These are phyloP conservation scores for Stegana nigrithorax DNA, from an alignment of 2,888 invertebrate species.

Conservation along the genomic window DNA sequence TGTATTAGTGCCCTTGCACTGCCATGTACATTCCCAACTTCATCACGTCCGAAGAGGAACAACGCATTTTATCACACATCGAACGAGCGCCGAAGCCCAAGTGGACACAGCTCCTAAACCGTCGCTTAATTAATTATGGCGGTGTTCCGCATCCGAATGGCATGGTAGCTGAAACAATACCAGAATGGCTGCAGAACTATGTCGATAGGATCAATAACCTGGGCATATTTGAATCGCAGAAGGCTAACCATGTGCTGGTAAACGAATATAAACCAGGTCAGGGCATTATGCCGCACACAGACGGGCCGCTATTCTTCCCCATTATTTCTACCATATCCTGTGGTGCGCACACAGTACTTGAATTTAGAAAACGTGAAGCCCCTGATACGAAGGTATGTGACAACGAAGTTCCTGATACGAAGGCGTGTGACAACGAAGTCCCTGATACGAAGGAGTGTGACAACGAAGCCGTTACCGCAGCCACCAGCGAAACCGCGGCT, in stretches of 20 bases:
- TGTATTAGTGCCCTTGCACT: constrained; percentile 63
- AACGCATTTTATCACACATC: constrained; percentile 78
- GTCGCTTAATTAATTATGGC: constrained; percentile 98
- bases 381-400: neutral
- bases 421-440: neutral
- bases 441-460: neutral
- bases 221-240: constrained; percentile 74
- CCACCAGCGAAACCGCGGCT: too few relatives aligned
- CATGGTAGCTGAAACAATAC: constrained; percentile 91
- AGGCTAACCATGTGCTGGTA: constrained; percentile 92
- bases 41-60: constrained; percentile 80
- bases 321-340: constrained; percentile 92
- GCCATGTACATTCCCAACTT: constrained; percentile 86
- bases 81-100: constrained; percentile 89
- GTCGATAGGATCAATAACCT: constrained; percentile 78
- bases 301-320: constrained; percentile 94
- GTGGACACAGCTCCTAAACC: constrained; percentile 92
- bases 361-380: constrained; percentile 72
- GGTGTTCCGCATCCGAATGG: constrained; percentile 93
- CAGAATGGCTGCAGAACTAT: constrained; percentile 83
- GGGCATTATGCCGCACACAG: constrained; percentile 97
- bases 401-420: neutral
- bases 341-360: constrained; percentile 90
- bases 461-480: constrained; percentile 5
- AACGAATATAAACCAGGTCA: constrained; percentile 95